These are phyloP conservation scores for Cinara cedri DNA, from an alignment of 2,888 invertebrate species.

Conservation along the genomic window DNA sequence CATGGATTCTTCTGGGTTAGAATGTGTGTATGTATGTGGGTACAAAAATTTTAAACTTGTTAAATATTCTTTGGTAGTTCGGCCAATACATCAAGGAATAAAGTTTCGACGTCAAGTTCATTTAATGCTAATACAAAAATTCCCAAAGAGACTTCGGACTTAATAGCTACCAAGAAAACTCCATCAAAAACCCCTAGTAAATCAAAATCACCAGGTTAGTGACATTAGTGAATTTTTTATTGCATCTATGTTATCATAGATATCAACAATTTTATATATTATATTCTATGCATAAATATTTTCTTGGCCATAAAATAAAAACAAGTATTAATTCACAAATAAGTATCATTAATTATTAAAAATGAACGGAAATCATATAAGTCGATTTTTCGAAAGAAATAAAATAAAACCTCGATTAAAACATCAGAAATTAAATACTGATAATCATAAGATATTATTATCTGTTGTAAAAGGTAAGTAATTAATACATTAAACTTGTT, in stretches of 20 bases:
- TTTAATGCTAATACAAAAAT: conserved; percentile 59
- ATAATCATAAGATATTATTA: background rate
- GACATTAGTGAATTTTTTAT: conserved; percentile 7
- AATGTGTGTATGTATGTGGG: background rate
- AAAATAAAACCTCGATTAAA: conserved; percentile 25
- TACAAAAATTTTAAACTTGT: background rate
- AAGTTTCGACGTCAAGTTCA: conserved; percentile 67
- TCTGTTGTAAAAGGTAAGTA: background rate
- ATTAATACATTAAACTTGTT: background rate
- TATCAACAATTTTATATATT: conserved; percentile 13
- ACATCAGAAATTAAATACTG: background rate
- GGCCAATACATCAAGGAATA: conserved; percentile 67
- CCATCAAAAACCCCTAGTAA: conserved; percentile 72
- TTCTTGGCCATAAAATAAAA: background rate
- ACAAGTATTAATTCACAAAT: background rate
- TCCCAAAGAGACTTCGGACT: conserved; percentile 59
- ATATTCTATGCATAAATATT: background rate
- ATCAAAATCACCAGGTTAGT: conserved; percentile 72
- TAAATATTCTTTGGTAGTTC: conserved; percentile 15
- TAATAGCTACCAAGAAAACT: conserved; percentile 62
- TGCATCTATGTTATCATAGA: conserved; percentile 15
- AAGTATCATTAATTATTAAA: background rate
- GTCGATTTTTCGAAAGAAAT: conserved; percentile 35
- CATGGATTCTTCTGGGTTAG: conserved; percentile 67
- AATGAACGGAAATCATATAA: conserved; percentile 27